Base-by-base conservation (phyloP, 2,888 invertebrate genomes). In the Euproctis similis region DNA sequence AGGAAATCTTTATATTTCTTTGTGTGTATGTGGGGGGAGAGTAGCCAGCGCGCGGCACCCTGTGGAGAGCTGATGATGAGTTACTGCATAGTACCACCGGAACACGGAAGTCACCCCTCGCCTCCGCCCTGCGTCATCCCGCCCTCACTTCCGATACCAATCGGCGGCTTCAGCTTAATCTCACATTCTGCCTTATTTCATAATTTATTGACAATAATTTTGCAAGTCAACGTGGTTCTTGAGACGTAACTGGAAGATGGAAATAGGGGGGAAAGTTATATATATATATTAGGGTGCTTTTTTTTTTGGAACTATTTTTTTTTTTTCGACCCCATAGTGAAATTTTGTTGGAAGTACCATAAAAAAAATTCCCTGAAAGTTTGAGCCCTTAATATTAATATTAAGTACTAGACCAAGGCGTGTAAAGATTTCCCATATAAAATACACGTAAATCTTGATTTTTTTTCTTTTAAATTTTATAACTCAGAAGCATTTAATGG, bases 1-100 rank as follows among this genome's bases (percentile, higher is more conserved):
- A 72, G 69, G 71, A 76, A 75, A 77, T 80, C 77, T 77, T 71
- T 70, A 66, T 72, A 67, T 73, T 73, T 75, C 74, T 74, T 76
- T 74, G 67, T 68, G 51, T 57, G 57, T 49, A 34, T 43, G 58
- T 49, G 68, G 60, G 73, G n/a, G 63, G 69, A 52, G 72, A 59
- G 65, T 36, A 51, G 49, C 43, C 35, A 37, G 48, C 54, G 57
- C 66, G 76, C 78, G 39, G 48, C 54, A 56, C 66, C 77, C 78
- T 61, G 72, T 53, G 44, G 81, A 40, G 77, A 43, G 53, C 60
- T 80, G 81, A 81, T 81, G 81, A 84, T 81, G 81, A 81, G 80
- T 81, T 82, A 82, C 72, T 66, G 58, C 49, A 47, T 54, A 58
- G 59, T 35, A 31, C 36, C 41, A 31, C 63, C 69, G 65, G 69